A percentile compares a stretch with the other conserved stretches of the same genome.
phyloP scores from a whole-genome alignment of 92 coral and sea anemone genomes.

The Meandrina meandrites region DNA sequence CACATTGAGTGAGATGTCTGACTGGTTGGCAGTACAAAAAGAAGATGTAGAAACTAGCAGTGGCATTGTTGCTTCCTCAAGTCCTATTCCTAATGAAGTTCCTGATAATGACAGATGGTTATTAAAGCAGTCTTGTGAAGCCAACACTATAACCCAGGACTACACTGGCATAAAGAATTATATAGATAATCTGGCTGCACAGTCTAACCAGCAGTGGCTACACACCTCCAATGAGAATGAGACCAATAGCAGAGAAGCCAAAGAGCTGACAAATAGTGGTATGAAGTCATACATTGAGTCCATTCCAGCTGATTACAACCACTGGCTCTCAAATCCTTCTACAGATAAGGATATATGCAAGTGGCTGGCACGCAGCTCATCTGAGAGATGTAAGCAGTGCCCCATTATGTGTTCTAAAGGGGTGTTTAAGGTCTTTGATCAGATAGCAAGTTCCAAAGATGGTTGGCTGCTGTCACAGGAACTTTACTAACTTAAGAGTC shows the following conservation, averaged over 20 bases:
- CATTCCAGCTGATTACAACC: conserved; percentile 62
- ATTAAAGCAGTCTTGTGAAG: neutral
- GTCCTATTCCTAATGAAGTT: neutral
- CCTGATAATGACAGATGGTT: conserved; percentile 18
- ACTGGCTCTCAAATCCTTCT: conserved; percentile 62
- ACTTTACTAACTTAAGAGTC: neutral
- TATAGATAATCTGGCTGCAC: conserved; percentile 46
- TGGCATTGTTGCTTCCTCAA: conserved; percentile 6
- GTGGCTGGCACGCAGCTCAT: conserved; percentile 83
- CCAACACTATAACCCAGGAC: neutral
- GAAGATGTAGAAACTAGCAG: conserved; percentile 32
- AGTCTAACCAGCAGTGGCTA: conserved; percentile 65
- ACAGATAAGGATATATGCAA: conserved; percentile 60
- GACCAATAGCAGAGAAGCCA: neutral
- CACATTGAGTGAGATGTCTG: conserved; percentile 49
- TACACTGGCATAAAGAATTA: conserved; percentile 49
- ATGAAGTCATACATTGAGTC: conserved; percentile 56
- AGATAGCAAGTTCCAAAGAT: conserved; percentile 51
- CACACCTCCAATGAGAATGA: neutral
- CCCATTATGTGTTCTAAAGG: conserved; percentile 84
- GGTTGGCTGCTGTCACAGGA: conserved; percentile 75
- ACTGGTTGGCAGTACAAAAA: conserved; percentile 63
- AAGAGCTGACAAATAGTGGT: conserved; percentile 39
- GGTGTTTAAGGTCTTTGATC: conserved; percentile 71
- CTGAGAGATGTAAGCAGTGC: conserved; percentile 81